phyloP scores from a whole-genome alignment of 2,888 invertebrate species.

The Eurytoma adleriae region DNA sequence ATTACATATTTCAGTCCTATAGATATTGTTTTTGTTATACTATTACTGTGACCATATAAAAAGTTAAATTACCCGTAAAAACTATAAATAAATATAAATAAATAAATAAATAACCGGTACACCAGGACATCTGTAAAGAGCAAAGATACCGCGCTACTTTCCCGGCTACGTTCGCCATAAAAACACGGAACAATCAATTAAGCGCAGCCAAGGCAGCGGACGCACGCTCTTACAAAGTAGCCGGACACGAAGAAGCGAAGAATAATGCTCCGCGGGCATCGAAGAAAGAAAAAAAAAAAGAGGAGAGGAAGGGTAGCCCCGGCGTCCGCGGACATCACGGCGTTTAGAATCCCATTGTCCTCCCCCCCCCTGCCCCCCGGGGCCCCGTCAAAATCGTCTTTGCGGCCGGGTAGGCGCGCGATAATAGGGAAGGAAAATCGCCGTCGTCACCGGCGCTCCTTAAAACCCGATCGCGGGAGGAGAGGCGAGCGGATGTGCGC shows the following conservation, averaged over 20 bases:
- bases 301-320: slow-evolving; percentile 8
- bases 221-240: slow-evolving; percentile 42
- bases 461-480: slow-evolving; percentile 6
- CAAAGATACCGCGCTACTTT: not conserved
- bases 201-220: slow-evolving; percentile 16
- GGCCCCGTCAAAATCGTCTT: slow-evolving; percentile 28
- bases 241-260: slow-evolving; percentile 21
- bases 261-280: slow-evolving; percentile 12
- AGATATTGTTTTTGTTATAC: no score
- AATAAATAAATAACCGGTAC: not conserved
- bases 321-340: not conserved
- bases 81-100: no score
- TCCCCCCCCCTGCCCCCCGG: no score
- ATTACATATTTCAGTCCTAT: no score
- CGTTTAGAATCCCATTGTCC: not conserved
- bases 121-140: not conserved
- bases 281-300: not conserved
- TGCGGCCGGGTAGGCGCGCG: not conserved
- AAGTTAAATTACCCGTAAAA: no score
- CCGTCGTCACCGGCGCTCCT: slow-evolving; percentile 41
- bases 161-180: not conserved
- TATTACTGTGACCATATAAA: no score
- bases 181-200: slow-evolving; percentile 42
- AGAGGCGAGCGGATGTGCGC: not conserved
- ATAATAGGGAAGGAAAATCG: slow-evolving; percentile 44